Conservation (phyloP, 2,797 vertebrate species). For the Pseudochaenichthys georgianus region DNA sequence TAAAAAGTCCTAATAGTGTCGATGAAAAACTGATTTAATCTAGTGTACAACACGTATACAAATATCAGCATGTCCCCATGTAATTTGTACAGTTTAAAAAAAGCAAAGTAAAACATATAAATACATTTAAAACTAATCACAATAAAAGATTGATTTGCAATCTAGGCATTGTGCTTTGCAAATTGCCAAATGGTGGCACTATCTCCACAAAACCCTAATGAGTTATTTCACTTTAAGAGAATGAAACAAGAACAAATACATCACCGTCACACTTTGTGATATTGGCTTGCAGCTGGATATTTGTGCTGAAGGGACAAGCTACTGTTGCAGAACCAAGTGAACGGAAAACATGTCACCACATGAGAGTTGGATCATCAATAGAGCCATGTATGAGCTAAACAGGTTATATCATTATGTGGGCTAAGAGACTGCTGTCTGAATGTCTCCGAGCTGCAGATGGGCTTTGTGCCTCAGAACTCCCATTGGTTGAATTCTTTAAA, state of each 20-base stretch:
- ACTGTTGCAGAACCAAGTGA: constrained; percentile 37
- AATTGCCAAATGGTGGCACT: background rate
- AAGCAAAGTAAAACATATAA: no score
- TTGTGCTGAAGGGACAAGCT: constrained; percentile 39
- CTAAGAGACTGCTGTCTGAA: constrained; percentile 14
- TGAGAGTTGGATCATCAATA: constrained; percentile 25
- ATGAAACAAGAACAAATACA: constrained; percentile 9
- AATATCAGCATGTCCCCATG: no score
- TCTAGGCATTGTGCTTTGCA: background rate
- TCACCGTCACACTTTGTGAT: constrained; percentile 18
- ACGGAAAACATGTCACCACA: constrained; percentile 40
- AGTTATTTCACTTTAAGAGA: background rate
- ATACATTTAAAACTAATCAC: no score
- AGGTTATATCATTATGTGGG: constrained; percentile 15
- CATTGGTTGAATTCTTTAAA: constrained; percentile 1
- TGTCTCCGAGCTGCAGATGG: constrained; percentile 21
- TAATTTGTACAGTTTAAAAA: no score
- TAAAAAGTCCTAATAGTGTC: no score
- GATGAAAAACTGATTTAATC: no score
- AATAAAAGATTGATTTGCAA: no score
- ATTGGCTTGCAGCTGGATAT: constrained; percentile 26
- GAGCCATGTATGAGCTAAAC: constrained; percentile 33
- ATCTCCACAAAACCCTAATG: background rate
- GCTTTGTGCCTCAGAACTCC: background rate
- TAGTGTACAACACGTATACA: no score